Evolutionary conservation across 2,113 vertebrate genomes (phyloP).

Genomic region (Terrapene triunguis): DNA sequence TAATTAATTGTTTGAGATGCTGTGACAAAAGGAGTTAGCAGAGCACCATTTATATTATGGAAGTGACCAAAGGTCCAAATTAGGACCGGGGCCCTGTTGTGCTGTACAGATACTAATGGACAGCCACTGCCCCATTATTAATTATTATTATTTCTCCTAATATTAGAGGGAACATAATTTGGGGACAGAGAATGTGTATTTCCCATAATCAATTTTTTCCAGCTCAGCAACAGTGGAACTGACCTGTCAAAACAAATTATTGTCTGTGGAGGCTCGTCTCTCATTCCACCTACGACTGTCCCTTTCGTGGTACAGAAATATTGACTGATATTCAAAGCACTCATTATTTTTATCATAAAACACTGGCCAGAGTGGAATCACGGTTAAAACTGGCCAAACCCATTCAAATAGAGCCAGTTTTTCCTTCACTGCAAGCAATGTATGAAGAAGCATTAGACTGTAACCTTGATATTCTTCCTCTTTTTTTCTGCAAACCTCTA

Average conservation of each 20-base stretch:
- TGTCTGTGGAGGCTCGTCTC: not conserved
- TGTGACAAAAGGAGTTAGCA: not conserved
- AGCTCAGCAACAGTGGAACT: not conserved
- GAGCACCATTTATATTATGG: not conserved
- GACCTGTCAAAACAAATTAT: not conserved
- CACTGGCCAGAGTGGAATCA: not conserved
- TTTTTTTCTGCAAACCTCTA: fast-evolving
- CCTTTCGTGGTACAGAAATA: fast-evolving
- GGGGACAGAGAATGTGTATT: not conserved
- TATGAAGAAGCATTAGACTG: fast-evolving
- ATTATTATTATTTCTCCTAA: not conserved
- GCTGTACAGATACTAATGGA: not conserved
- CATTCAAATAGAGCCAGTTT: not conserved
- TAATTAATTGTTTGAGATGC: not conserved
- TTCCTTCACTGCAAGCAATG: fast-evolving
- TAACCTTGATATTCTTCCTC: fast-evolving
- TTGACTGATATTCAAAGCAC: fast-evolving
- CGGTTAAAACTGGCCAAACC: not conserved
- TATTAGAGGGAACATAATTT: constrained; percentile 1
- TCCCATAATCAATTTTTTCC: not conserved
- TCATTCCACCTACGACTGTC: not conserved
- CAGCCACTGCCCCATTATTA: not conserved
- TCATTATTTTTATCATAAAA: not conserved
- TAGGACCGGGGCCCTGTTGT: not conserved
- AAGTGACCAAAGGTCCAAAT: fast-evolving